A percentile compares a stretch with the other conserved stretches of the same genome.
Evolutionary conservation across 2,888 invertebrate species (phyloP).

Genomic region (Tipula lateralis): DNA sequence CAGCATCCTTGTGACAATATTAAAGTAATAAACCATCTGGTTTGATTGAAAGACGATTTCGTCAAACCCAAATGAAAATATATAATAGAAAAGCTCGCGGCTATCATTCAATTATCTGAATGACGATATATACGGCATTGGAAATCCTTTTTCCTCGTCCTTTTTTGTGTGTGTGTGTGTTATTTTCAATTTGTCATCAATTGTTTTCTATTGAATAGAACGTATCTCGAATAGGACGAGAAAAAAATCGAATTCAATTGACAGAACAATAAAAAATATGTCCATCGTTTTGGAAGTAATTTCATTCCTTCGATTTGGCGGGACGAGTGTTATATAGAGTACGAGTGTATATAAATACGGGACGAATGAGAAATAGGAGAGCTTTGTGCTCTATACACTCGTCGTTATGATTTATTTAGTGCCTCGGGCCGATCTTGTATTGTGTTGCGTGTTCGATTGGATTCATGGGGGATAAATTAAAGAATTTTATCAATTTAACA

Average conservation of each 20-base stretch:
- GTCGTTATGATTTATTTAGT: neutral
- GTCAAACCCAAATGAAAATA: neutral
- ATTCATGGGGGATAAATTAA: constrained; percentile 15
- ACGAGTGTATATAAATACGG: neutral
- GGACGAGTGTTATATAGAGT: no score
- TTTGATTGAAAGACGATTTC: neutral
- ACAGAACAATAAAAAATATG: constrained; percentile 15
- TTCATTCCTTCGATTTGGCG: constrained; percentile 24
- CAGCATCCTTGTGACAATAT: neutral
- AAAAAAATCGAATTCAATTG: neutral
- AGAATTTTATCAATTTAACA: constrained; percentile 5
- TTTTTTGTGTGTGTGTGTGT: neutral
- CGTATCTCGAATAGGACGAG: neutral
- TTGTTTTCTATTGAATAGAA: constrained; percentile 11
- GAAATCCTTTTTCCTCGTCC: neutral
- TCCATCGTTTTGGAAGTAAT: constrained; percentile 24
- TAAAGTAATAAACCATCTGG: constrained; percentile 24
- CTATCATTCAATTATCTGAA: neutral
- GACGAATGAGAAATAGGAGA: neutral
- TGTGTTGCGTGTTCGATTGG: neutral
- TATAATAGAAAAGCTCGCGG: neutral
- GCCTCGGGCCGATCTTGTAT: neutral
- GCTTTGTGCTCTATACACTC: neutral
- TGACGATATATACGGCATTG: neutral
- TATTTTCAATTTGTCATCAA: constrained; percentile 19